These are phyloP conservation scores for Sericinus montela DNA, from an alignment of 2,888 invertebrate species.

Conservation along the genomic window DNA sequence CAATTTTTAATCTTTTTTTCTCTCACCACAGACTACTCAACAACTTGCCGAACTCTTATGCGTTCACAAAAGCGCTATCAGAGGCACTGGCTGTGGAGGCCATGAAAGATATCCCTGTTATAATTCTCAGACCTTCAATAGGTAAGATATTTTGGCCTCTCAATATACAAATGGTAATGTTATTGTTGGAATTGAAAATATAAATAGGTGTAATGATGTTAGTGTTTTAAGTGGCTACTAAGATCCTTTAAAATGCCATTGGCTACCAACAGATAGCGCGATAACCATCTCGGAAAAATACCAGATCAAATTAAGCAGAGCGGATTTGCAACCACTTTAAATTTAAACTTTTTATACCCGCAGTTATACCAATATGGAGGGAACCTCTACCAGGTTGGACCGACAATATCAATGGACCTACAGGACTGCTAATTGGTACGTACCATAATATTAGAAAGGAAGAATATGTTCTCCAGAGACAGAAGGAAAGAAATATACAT, in stretches of 20 bases:
- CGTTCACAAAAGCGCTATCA: conserved; percentile 94
- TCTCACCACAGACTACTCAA: conserved; percentile 80
- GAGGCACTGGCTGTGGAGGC: conserved; percentile 91
- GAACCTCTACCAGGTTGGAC: conserved; percentile 93
- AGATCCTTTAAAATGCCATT: too few species aligned
- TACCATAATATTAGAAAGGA: too few species aligned
- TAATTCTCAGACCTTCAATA: conserved; percentile 92
- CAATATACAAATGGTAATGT: too few species aligned
- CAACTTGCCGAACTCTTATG: conserved; percentile 93
- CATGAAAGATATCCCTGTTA: conserved; percentile 85
- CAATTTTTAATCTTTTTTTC: conserved; percentile 3
- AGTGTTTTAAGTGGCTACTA: too few species aligned
- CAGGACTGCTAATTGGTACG: conserved; percentile 75
- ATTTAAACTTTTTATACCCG: conserved; percentile 22
- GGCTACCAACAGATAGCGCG: too few species aligned
- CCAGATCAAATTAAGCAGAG: too few species aligned
- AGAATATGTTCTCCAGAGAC: too few species aligned
- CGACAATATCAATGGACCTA: conserved; percentile 95
- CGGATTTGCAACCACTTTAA: too few species aligned
- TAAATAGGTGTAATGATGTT: too few species aligned
- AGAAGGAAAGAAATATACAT: too few species aligned
- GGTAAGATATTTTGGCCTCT: conserved; percentile 78
- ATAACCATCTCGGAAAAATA: too few species aligned
- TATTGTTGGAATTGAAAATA: too few species aligned
- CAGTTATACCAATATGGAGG: conserved; percentile 91